Conservation (phyloP, 2,888 invertebrate species). For the Phania funesta region DNA sequence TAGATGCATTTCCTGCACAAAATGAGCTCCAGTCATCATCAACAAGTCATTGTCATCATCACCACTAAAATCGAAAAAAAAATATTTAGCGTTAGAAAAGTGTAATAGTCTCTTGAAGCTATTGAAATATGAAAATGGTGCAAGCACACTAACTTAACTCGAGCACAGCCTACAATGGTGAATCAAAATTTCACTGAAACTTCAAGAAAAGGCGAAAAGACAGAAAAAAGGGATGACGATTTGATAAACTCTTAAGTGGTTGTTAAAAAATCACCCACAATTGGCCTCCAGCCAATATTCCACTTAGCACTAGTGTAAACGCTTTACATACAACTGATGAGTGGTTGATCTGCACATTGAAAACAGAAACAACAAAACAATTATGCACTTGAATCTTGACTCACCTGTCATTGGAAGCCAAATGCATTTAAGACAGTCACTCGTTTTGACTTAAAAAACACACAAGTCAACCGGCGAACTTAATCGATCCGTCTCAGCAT, state of each 20-base stretch:
- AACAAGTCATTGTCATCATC: neutral
- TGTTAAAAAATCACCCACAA: neutral
- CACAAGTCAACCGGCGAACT: constrained; percentile 8
- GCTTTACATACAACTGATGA: neutral
- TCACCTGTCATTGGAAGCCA: constrained; percentile 39
- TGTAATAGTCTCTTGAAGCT: constrained; percentile 43
- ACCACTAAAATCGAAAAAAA: neutral
- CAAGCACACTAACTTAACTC: neutral
- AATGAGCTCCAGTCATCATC: constrained; percentile 40
- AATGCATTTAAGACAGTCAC: constrained; percentile 33
- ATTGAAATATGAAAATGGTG: neutral
- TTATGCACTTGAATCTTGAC: constrained; percentile 60
- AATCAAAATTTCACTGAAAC: neutral
- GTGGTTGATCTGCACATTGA: constrained; percentile 24
- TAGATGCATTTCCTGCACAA: constrained; percentile 63
- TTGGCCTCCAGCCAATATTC: neutral
- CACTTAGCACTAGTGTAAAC: constrained; percentile 10
- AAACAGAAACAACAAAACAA: constrained; percentile 26
- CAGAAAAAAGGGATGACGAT: too few species aligned
- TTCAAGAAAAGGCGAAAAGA: neutral
- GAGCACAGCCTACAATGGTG: too few species aligned
- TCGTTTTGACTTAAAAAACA: constrained; percentile 12
- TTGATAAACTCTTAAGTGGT: neutral
- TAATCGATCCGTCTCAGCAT: constrained; percentile 35
- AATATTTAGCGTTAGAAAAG: neutral